Evolutionary conservation across 1,140 invertebrate genomes (phyloP), one percentile per base, ranked within the genome.

Genomic region (Musca domestica): DNA sequence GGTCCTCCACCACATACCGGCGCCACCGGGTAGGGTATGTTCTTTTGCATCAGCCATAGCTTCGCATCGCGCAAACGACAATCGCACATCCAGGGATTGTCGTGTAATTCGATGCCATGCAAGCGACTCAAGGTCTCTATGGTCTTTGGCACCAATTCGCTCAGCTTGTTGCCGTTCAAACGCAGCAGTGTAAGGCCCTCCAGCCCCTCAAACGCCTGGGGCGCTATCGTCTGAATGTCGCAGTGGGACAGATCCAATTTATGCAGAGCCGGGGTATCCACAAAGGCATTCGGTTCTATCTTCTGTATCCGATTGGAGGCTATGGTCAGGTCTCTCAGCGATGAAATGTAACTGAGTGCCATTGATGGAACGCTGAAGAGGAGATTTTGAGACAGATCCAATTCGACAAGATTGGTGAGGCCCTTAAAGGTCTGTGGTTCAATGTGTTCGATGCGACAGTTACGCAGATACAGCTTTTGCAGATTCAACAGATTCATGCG

Each of bases 21-120:
- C 0, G 90, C 85, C 20, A 92, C 86, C 0, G 90, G 86, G 64
- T 89, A 91, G 5, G 94, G 92, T 23, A 96, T 87, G 73, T 95
- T 95, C 71, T 92, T 88, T 69, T 90, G 87, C 5, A 89, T 87
- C 30, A 97, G 81, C 94, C 94, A 96, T 70, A 91, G 84, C 75
- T 95, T 94, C 66, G 93, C 87, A 66, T 91, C 89, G 20, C 93
- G 83, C 64, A 96, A 78, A 19, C 91, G 88, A 77, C 94, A 97
- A 76, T 96, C 93, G 75, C 95, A 97, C 30, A 89, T 86, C 94
- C 94, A 96, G 0, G 92, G 93, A 83, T 97, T 97, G 66, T 94
- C 92, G 71, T 96, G 93, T 47, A 96, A 82, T 76, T 94, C 92
- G 66, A 96, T 89, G 46, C 91, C 92, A 73, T 92, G 90, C 5